Percentiles rank a stretch among this genome's conserved stretches.
Conservation (phyloP, 2,888 invertebrate species). For the Bedellia somnulentella region DNA sequence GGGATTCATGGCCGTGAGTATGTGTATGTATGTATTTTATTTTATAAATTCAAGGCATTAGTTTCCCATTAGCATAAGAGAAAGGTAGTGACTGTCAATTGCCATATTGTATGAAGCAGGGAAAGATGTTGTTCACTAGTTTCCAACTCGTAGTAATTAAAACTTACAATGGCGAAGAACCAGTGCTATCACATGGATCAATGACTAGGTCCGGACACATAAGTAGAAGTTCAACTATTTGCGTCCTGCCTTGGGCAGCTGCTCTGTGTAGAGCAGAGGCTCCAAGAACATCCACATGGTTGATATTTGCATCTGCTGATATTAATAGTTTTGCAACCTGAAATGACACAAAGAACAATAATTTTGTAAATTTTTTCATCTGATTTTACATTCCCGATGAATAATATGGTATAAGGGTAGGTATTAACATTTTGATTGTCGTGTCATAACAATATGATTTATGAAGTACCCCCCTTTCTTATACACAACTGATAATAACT, state of each 20-base stretch:
- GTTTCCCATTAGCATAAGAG: too few species aligned
- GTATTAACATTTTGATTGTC: too few species aligned
- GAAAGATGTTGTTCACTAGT: not conserved
- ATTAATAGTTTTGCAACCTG: conserved; percentile 71
- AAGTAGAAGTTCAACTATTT: conserved; percentile 69
- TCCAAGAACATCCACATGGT: conserved; percentile 67
- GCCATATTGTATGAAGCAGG: not conserved
- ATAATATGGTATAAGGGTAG: too few species aligned
- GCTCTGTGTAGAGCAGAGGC: conserved; percentile 80
- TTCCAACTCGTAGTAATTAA: conserved; percentile 1
- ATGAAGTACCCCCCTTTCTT: too few species aligned
- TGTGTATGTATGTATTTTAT: too few species aligned
- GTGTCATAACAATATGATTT: too few species aligned
- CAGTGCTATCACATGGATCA: conserved; percentile 67
- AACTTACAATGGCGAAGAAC: conserved; percentile 75
- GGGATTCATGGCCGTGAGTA: too few species aligned
- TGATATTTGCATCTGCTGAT: conserved; percentile 68
- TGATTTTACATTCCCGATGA: too few species aligned
- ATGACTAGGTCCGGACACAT: conserved; percentile 52
- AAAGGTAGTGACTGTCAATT: too few species aligned
- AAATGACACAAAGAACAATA: conserved; percentile 12
- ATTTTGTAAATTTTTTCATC: too few species aligned
- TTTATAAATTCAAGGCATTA: too few species aligned
- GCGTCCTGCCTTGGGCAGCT: conserved; percentile 72
- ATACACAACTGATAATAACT: too few species aligned